Evolutionary conservation across 1,140 invertebrate species (phyloP).

Genomic region (Drosophila bifasciata): DNA sequence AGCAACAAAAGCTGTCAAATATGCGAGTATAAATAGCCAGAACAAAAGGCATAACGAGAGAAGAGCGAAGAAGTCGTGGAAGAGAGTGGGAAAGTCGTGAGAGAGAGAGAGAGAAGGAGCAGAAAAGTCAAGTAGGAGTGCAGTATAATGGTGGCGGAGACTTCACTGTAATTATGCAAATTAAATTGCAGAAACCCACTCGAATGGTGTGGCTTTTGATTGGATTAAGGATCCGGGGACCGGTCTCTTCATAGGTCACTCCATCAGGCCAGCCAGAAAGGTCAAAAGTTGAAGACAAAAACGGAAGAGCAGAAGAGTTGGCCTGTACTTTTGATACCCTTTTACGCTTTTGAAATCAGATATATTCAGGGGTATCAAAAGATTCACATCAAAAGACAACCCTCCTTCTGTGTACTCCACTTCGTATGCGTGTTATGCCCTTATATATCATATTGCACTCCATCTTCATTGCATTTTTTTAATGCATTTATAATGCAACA

Average conservation of each 20-base stretch:
- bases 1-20: conserved; percentile 44
- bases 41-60: conserved; percentile 4
- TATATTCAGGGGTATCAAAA: no score
- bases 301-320: conserved; percentile 4
- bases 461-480: conserved; percentile 64
- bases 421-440: conserved; percentile 58
- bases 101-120: background rate
- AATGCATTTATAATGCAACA: conserved; percentile 74
- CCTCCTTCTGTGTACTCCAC: background rate
- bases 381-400: no score
- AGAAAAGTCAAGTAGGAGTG: no score
- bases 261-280: conserved; percentile 38
- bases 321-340: conserved; percentile 2
- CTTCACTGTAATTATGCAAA: conserved; percentile 70
- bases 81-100: no score
- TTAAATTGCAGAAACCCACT: conserved; percentile 46
- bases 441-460: conserved; percentile 43
- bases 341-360: background rate
- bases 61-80: conserved; percentile 8
- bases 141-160: background rate
- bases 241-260: background rate
- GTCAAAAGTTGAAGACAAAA: conserved; percentile 56
- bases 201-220: background rate
- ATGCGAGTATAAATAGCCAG: conserved; percentile 46
- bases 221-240: no score